A percentile compares a stretch with the other conserved stretches of the same genome.
These are phyloP conservation scores for Medauroidea extradentata DNA, from an alignment of 1,140 invertebrate genomes.

Conservation along the genomic window DNA sequence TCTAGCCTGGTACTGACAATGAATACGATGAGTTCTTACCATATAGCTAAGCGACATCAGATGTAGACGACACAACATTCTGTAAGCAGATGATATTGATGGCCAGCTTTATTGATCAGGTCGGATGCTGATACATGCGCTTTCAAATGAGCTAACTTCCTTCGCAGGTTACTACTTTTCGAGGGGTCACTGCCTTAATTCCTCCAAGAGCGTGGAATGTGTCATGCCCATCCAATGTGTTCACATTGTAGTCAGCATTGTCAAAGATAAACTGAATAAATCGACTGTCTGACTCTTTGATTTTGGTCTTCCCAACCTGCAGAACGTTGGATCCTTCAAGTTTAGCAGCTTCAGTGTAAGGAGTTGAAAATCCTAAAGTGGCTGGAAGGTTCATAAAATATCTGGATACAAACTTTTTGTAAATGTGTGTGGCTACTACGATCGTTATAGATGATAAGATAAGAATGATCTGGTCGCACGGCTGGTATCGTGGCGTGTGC, in stretches of 20 bases:
- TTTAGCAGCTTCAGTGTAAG: conserved; percentile 19
- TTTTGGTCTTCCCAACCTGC: conserved; percentile 13
- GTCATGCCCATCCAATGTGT: conserved; percentile 22
- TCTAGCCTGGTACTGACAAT: conserved; percentile 22
- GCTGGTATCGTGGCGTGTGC: conserved; percentile 35
- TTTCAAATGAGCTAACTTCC: neutral
- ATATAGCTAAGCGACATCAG: conserved; percentile 11
- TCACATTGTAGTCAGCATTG: conserved; percentile 29
- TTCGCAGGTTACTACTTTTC: no score
- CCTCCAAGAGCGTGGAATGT: conserved; percentile 31
- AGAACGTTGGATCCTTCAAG: conserved; percentile 22
- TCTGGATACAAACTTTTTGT: conserved; percentile 26
- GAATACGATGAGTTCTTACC: conserved; percentile 18
- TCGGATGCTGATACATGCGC: neutral
- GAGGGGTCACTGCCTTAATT: conserved; percentile 12
- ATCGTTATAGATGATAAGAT: conserved; percentile 24
- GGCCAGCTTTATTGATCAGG: neutral
- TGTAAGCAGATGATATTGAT: neutral
- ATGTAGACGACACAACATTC: neutral
- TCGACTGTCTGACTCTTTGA: conserved; percentile 7
- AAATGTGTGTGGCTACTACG: conserved; percentile 18
- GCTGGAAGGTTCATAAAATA: conserved; percentile 19
- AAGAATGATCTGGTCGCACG: conserved; percentile 35
- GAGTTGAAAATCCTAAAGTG: conserved; percentile 25
- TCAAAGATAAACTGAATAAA: conserved; percentile 29